Conservation (phyloP, 1,140 invertebrate genomes). For the Bombus breviceps region DNA sequence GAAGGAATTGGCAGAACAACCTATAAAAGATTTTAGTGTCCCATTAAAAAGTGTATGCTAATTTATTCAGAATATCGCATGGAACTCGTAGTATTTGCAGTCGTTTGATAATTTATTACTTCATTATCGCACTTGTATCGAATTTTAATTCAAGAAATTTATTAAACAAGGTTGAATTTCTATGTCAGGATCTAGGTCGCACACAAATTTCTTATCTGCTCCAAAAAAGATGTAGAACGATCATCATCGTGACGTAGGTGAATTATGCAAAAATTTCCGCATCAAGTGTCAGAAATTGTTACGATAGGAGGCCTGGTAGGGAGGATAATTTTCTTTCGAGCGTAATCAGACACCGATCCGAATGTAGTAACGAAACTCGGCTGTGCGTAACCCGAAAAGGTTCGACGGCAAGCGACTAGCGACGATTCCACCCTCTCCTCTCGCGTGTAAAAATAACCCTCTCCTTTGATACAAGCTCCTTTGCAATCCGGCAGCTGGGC, state of each 20-base stretch:
- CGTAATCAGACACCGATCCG: slow-evolving; percentile 77
- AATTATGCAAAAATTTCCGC: neutral
- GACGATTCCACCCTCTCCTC: slow-evolving; percentile 60
- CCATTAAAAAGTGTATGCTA: neutral
- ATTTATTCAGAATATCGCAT: neutral
- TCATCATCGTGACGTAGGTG: neutral
- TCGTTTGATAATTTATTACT: neutral
- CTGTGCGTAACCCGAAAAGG: slow-evolving; percentile 80
- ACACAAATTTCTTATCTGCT: slow-evolving; percentile 16
- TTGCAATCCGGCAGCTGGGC: slow-evolving; percentile 50
- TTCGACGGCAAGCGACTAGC: slow-evolving; percentile 61
- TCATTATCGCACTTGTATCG: neutral
- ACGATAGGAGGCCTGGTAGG: neutral
- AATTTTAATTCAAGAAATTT: neutral
- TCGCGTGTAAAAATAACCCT: slow-evolving; percentile 80
- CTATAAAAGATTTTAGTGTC: neutral
- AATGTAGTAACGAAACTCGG: slow-evolving; percentile 61
- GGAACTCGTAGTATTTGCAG: neutral
- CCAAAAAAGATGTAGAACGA: slow-evolving; percentile 19
- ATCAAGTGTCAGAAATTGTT: neutral
- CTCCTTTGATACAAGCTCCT: slow-evolving; percentile 58
- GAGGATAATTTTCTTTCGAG: slow-evolving; percentile 27
- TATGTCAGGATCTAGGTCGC: neutral
- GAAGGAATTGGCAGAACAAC: neutral
- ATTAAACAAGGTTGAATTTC: neutral